Base-by-base conservation (phyloP, 2,797 vertebrate genomes). In the Pangasius sanitwongsei region DNA sequence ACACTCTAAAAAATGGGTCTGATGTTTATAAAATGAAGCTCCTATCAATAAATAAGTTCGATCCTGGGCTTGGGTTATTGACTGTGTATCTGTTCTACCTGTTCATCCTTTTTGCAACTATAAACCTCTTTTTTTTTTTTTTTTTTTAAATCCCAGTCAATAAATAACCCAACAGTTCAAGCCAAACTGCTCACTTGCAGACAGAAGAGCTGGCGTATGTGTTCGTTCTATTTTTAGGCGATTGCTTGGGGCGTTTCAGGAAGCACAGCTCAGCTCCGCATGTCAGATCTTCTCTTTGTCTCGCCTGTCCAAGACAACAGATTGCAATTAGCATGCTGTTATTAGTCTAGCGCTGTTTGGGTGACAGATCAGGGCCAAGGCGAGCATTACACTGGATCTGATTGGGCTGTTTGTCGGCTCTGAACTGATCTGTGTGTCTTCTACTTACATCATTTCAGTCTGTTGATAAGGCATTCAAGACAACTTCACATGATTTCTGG, bases 271-370 rank as follows among this genome's bases (percentile, higher is more conserved):
- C 65, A 41, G 85, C 85, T 86, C 28, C 50, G 7, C 78, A 34
- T 72, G 88, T 91, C 89, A 92, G 86, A 91, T 89, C 91, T 87
- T 85, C 81, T 90, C 69, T 92, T 88, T 93, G 84, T 94, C 87
- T 90, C 82, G 75, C 28, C 89, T 90, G 86, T 89, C 82, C 89
- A 72, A 44, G 74, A 74, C 77, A 75, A 80, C 90, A 87, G 5
- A 61, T 81, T 88, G 63, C 81, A 89, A 89, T 91, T 91, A 90
- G 80, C 83, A 69, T 86, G 31, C 72, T 86, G 55, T 89, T 87
- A 86, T 61, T 48, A 82, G 87, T 67, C 57, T 48, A 34, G 53
- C 67, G 6, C 70, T 67, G 84, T 61, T 50, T 25, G 50, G 85
- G 53, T 86, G 82, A 81, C 75, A 91, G 91, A 93, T 92, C 72